A percentile compares a stretch with the other conserved stretches of the same genome.
phyloP scores from a whole-genome alignment of 2,888 invertebrate genomes.

The Aelia acuminata region DNA sequence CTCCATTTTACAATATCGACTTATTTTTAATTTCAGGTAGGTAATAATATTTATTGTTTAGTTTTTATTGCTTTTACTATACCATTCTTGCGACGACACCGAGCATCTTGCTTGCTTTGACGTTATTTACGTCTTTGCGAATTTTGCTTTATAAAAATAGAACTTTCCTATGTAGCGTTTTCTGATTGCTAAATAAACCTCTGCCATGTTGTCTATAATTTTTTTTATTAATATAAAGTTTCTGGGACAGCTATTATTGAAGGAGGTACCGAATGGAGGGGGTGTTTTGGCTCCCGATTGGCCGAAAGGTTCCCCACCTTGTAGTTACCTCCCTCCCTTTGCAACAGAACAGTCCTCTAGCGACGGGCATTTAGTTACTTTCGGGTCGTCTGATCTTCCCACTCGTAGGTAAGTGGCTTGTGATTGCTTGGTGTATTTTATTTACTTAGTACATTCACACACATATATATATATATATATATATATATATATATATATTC shows the following conservation, averaged over 20 bases:
- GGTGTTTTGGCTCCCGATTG: background rate
- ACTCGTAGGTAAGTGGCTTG: background rate
- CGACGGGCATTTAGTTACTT: background rate
- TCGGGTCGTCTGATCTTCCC: background rate
- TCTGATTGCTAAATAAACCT: background rate
- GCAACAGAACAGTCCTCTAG: slow-evolving; percentile 1
- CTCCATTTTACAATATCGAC: no score
- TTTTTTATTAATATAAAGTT: background rate
- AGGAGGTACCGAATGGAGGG: slow-evolving; percentile 27
- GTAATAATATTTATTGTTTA: no score
- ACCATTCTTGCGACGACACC: no score
- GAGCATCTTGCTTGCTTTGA: no score
- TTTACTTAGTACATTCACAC: background rate
- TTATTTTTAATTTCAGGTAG: no score
- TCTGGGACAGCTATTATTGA: background rate
- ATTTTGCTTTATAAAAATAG: background rate
- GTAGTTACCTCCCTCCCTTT: slow-evolving; percentile 26
- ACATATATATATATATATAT: background rate
- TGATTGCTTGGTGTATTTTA: background rate
- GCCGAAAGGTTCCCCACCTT: background rate
- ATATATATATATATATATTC: background rate
- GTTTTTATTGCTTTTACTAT: no score
- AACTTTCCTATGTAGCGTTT: background rate
- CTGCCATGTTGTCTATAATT: background rate
- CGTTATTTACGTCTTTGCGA: no score